phyloP scores from a whole-genome alignment of 2,888 invertebrate genomes.

The Cataglyphis altisquamis region DNA sequence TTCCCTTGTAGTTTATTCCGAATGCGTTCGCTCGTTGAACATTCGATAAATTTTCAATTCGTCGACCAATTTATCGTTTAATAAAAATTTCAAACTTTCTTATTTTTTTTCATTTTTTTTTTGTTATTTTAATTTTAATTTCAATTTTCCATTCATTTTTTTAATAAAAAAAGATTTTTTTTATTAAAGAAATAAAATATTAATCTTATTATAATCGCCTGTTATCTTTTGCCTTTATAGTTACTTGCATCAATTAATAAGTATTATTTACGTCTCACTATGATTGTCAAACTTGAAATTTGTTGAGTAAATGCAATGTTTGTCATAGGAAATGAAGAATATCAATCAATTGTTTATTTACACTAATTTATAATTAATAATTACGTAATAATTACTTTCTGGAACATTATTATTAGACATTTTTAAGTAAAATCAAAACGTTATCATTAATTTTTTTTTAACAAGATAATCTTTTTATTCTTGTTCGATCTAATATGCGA shows the following conservation, averaged over 20 bases:
- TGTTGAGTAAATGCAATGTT: background rate
- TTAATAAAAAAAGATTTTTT: background rate
- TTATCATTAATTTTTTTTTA: slow-evolving; percentile 6
- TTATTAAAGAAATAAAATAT: background rate
- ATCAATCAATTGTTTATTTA: background rate
- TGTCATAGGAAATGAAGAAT: too few relatives aligned
- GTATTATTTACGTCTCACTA: background rate
- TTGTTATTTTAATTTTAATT: background rate
- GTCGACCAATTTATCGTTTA: background rate
- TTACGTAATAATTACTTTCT: background rate
- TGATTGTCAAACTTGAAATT: background rate
- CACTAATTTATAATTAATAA: background rate
- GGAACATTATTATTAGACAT: background rate
- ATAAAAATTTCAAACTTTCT: background rate
- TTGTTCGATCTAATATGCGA: background rate
- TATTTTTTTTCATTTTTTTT: background rate
- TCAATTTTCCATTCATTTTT: background rate
- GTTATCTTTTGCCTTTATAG: background rate
- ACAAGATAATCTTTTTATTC: slow-evolving; percentile 18
- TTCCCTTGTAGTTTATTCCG: slow-evolving; percentile 24
- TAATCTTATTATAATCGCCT: background rate
- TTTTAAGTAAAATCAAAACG: background rate
- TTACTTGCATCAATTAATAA: background rate
- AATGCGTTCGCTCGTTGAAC: background rate
- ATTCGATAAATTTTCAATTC: background rate